phyloP scores from a whole-genome alignment of 2,888 invertebrate species.

The Cheilosia variabilis region DNA sequence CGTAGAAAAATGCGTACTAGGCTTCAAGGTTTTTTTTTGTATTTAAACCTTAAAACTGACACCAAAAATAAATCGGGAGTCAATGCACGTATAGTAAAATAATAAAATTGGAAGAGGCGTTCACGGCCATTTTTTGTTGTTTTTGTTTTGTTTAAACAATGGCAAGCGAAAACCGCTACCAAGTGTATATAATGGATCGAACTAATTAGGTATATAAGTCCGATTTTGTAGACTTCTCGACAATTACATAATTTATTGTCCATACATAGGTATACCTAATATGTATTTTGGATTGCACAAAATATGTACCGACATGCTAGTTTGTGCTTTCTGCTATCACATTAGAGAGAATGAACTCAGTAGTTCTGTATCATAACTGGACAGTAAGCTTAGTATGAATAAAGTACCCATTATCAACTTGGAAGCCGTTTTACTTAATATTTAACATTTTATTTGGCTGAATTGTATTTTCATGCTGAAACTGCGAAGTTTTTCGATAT shows the following conservation, averaged over 20 bases:
- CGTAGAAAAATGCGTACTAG: not conserved
- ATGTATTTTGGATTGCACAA: not conserved
- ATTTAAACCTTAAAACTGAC: conserved; percentile 4
- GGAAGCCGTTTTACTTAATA: no score
- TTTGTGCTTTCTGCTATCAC: not conserved
- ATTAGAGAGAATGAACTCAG: conserved; percentile 10
- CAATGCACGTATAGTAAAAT: conserved; percentile 56
- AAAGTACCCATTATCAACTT: no score
- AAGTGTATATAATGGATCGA: not conserved
- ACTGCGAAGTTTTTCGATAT: not conserved
- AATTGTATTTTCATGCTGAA: no score
- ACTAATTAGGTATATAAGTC: not conserved
- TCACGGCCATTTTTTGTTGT: conserved; percentile 29
- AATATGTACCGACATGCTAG: not conserved
- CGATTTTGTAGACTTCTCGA: no score
- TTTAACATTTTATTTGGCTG: no score
- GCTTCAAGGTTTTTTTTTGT: conserved; percentile 30
- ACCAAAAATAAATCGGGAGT: conserved; percentile 23
- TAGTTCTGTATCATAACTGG: no score
- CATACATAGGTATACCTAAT: no score
- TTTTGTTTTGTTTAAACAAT: conserved; percentile 9
- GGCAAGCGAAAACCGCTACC: not conserved
- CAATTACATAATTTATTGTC: no score
- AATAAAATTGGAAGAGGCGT: conserved; percentile 28
- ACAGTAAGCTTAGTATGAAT: no score